Percentiles rank a stretch among this genome's conserved stretches.
Evolutionary conservation across 2,888 invertebrate species (phyloP).

Genomic region (Ophonus ardosiacus): DNA sequence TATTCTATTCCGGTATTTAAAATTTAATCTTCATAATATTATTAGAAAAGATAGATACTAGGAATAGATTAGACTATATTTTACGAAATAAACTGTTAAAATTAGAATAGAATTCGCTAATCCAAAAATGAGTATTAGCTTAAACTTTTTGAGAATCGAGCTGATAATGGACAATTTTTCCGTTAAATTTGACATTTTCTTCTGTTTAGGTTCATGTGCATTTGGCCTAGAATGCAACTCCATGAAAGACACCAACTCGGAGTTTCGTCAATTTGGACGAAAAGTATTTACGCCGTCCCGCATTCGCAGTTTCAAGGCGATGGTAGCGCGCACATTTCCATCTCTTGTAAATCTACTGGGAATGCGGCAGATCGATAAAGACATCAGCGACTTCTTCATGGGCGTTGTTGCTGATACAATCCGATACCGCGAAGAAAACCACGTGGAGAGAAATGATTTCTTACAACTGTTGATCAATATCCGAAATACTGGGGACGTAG

Average conservation of each 20-base stretch:
- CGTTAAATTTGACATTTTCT: too few relatives aligned
- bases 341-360: conserved; percentile 66
- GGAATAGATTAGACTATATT: too few relatives aligned
- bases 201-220: conserved; percentile 75
- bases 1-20: too few relatives aligned
- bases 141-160: too few relatives aligned
- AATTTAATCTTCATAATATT: too few relatives aligned
- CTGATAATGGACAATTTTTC: too few relatives aligned
- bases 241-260: conserved; percentile 76
- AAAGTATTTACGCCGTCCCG: conserved; percentile 27
- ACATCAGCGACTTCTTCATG: conserved; percentile 74
- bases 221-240: conserved; percentile 80
- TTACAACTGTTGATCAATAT: conserved; percentile 75
- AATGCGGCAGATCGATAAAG: conserved; percentile 66
- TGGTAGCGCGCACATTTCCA: conserved; percentile 65
- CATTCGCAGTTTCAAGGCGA: conserved; percentile 45
- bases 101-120: too few relatives aligned
- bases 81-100: too few relatives aligned
- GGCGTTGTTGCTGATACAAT: conserved; percentile 75
- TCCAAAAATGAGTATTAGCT: too few relatives aligned
- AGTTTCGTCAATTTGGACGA: conserved; percentile 71
- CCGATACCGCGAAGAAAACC: conserved; percentile 74
- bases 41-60: too few relatives aligned
- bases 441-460: conserved; percentile 77
- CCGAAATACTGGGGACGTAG: conserved; percentile 60